Evolutionary conservation across 2,113 vertebrate genomes (phyloP), one percentile per base, ranked within the genome.

Genomic region (Xenus cinereus): DNA sequence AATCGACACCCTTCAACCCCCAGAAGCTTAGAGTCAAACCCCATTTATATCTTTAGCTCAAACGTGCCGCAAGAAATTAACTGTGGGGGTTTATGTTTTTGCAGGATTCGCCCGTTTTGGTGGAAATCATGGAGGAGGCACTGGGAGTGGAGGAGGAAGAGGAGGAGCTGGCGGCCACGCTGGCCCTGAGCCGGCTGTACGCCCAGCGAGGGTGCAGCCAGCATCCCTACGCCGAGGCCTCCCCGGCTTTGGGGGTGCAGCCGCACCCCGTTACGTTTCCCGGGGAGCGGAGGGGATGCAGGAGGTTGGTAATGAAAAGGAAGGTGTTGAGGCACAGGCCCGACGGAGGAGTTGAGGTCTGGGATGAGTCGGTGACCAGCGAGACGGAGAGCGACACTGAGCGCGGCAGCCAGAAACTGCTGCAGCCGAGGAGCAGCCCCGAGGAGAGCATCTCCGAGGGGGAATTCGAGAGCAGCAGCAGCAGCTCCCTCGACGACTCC

Each of bases 241-340:
- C 97, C 10, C 11, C 97, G 1, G 1, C 8, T 37, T 6, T 37
- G 43, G 95, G 87, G 30, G 32, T 27, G 45, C 73, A 10, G 53
- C 10, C 71, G 4, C 5, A 13, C 30, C 22, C 62, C 54, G 77
- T 92, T 54, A 1, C 7, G 0, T 78, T 41, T 27, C 21, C 59
- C 0, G 10, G n/a, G 53, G 43, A 35, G 4, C 7, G 14, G 32
- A 48, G 7, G 20, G 22, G 51, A 37, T 1, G 3, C 53, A 87
- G 45, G 78, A 96, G 54, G 71, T 28, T 94, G 75, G 69, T 93
- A 9, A 97, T 98, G 97, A 98, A 98, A 71, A 98, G 98, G 93
- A 98, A 98, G 41, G 98, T 98, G 83, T 92, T 98, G 69, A 95
- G 98, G 23, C 98, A 22, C 90, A 96, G 84, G 67, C 95, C 98